Evolutionary conservation across 2,888 invertebrate genomes (phyloP).

Genomic region (Pardosa pseudoannulata): DNA sequence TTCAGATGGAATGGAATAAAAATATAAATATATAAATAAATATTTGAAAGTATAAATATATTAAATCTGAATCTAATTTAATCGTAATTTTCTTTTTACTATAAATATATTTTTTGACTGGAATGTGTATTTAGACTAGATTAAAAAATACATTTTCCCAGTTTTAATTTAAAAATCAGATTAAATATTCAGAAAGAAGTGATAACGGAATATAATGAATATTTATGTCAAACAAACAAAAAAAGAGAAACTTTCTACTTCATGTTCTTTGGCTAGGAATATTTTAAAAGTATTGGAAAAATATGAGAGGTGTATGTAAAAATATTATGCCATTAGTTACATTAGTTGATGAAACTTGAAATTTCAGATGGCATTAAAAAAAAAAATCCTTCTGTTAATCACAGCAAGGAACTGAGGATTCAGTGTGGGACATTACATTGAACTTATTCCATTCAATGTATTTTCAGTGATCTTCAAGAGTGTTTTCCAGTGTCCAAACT

Average conservation of each 20-base stretch:
- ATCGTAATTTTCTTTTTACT: no score
- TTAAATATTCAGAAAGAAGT: no score
- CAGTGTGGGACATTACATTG: background rate
- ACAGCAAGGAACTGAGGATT: slow-evolving; percentile 12
- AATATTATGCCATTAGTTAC: background rate
- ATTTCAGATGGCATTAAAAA: background rate
- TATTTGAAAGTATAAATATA: no score
- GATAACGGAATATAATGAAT: no score
- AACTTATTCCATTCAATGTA: background rate
- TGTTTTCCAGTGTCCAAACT: background rate
- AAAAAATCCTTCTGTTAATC: background rate
- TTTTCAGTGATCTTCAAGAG: no score
- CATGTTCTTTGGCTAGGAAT: background rate
- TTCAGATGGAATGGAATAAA: no score
- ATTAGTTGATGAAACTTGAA: background rate
- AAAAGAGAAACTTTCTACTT: no score
- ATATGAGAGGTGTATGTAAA: background rate
- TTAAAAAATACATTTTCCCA: no score
- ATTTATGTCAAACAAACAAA: no score
- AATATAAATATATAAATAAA: no score
- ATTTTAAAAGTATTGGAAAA: background rate
- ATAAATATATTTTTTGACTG: background rate
- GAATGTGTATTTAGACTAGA: background rate
- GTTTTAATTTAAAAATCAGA: no score
- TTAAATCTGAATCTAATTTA: no score